Percentiles rank a stretch among this genome's conserved stretches.
Evolutionary conservation across 2,797 vertebrate species (phyloP).

Genomic region (Pseudocheirus occidentalis): DNA sequence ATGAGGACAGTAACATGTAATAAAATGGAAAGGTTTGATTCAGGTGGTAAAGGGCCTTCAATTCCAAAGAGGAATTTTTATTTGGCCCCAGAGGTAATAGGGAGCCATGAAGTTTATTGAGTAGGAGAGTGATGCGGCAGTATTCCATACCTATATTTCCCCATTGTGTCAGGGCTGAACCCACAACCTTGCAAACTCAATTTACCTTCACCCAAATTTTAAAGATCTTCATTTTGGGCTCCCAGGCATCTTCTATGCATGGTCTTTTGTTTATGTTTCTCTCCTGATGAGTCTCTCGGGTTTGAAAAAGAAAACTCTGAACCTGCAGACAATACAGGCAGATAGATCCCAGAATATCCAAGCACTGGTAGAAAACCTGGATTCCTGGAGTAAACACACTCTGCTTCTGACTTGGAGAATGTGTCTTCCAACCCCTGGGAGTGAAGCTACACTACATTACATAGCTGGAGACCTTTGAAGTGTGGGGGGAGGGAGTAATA

Average conservation of each 20-base stretch:
- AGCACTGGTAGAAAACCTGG: constrained; percentile 66
- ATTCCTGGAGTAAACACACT: constrained; percentile 49
- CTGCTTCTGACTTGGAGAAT: constrained; percentile 59
- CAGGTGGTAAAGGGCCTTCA: neutral
- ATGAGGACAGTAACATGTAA: neutral
- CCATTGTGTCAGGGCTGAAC: neutral
- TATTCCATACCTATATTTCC: neutral
- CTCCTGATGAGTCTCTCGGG: constrained; percentile 9
- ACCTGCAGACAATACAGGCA: neutral
- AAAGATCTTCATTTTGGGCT: neutral
- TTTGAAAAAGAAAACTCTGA: constrained; percentile 4
- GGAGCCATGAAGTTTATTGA: neutral
- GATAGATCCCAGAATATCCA: constrained; percentile 14
- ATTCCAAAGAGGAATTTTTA: neutral
- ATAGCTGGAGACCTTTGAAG: constrained; percentile 64
- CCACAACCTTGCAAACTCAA: neutral
- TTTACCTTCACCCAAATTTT: neutral
- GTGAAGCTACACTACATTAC: constrained; percentile 10
- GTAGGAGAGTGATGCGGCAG: neutral
- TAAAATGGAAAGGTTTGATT: neutral
- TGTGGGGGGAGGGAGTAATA: constrained; percentile 60
- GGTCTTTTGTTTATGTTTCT: neutral
- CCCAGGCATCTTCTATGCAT: neutral
- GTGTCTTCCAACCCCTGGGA: constrained; percentile 34
- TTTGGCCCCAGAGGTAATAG: neutral